Evolutionary conservation across 53 echinoderm and acorn worm species (phyloP).

Genomic region (Holothuria leucospilota): DNA sequence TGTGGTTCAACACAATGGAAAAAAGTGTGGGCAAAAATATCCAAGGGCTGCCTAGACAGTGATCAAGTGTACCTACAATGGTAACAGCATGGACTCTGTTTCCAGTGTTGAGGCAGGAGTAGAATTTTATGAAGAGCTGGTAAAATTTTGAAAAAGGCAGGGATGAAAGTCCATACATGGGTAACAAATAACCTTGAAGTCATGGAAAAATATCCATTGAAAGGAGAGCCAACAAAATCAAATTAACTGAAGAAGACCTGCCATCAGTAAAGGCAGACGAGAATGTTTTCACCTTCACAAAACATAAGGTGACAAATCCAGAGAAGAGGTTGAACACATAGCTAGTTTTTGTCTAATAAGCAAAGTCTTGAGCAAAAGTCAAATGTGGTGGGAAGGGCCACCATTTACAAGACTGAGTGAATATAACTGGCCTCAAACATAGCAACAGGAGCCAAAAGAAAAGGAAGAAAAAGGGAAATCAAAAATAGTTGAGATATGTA

Average conservation of each 20-base stretch:
- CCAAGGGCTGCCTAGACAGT: slow-evolving; percentile 2
- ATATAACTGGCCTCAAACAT: neutral
- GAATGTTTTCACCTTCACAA: neutral
- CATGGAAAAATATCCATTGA: slow-evolving; percentile 26
- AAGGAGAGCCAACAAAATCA: neutral
- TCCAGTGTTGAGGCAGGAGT: neutral
- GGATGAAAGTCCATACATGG: neutral
- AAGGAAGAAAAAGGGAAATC: neutral
- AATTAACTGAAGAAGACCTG: neutral
- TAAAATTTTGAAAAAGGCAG: neutral
- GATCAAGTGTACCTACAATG: neutral
- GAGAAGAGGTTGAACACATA: slow-evolving; percentile 10
- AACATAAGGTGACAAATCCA: neutral
- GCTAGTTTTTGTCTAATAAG: no score
- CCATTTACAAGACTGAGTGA: neutral
- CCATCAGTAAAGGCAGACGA: slow-evolving; percentile 38
- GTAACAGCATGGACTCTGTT: slow-evolving; percentile 24
- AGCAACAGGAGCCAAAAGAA: neutral
- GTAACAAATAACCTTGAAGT: neutral
- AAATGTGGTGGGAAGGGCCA: neutral
- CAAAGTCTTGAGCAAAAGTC: slow-evolving; percentile 18
- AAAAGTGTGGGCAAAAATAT: neutral
- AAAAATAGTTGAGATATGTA: neutral
- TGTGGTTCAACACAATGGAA: slow-evolving; percentile 20
- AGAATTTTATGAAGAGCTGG: neutral